Conservation (phyloP, 2,797 vertebrate species). For the Podargus strigoides region DNA sequence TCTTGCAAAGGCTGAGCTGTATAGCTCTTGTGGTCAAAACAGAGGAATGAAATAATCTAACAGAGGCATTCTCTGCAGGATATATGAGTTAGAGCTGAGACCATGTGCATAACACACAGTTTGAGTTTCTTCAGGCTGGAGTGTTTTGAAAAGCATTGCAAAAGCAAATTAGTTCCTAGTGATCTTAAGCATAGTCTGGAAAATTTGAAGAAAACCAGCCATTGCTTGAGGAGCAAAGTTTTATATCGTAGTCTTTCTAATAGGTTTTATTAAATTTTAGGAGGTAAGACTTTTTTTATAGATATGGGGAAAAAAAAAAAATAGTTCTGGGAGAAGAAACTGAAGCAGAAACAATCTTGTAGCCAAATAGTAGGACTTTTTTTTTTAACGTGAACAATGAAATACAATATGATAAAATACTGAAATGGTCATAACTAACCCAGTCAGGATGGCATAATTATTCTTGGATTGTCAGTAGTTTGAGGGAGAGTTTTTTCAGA, state of each 20-base stretch:
- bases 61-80: not conserved
- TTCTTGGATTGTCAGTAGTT: not conserved
- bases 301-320: accelerated
- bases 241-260: not conserved
- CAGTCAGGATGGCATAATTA: not conserved
- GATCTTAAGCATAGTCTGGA: not conserved
- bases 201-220: not conserved
- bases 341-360: not conserved
- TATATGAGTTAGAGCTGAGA: not conserved
- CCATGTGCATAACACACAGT: not conserved
- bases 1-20: not conserved
- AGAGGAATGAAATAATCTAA: not conserved
- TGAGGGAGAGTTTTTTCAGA: not conserved
- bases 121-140: not conserved
- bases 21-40: not conserved
- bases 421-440: not conserved
- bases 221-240: not conserved
- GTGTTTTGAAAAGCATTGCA: not conserved
- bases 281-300: not conserved
- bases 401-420: not conserved
- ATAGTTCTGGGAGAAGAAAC: not conserved
- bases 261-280: not conserved
- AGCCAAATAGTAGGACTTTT: not conserved
- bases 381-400: not conserved
- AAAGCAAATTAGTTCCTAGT: not conserved